phyloP scores from a whole-genome alignment of 2,888 invertebrate genomes.

The Cynaeus angustus region DNA sequence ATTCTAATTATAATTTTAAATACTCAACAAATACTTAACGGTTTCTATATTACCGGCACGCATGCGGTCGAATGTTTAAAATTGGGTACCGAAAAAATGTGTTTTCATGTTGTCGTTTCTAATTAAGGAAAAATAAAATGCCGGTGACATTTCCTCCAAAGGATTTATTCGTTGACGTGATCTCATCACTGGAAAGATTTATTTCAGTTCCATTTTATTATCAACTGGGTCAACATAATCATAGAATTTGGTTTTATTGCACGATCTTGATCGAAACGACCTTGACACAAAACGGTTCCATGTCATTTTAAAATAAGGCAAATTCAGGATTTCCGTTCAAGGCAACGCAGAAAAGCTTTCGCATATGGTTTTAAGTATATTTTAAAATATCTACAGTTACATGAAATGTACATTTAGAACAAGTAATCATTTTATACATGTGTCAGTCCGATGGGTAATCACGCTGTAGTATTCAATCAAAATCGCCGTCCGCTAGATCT shows the following conservation, averaged over 20 bases:
- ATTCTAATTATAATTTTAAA: too few relatives aligned
- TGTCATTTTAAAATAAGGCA: conserved; percentile 8
- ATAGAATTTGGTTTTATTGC: conserved; percentile 30
- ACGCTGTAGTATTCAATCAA: conserved; percentile 47
- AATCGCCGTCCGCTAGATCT: conserved; percentile 29
- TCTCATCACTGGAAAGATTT: conserved; percentile 32
- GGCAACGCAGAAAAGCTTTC: conserved; percentile 21
- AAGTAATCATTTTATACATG: conserved; percentile 58
- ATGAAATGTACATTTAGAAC: conserved; percentile 66
- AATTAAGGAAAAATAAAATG: not conserved
- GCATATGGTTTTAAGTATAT: conserved; percentile 52
- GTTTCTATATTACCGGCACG: too few relatives aligned
- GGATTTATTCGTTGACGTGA: conserved; percentile 17
- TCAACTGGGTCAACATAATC: conserved; percentile 37
- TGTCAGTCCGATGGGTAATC: conserved; percentile 59
- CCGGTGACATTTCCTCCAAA: conserved; percentile 1
- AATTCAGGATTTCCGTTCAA: conserved; percentile 15
- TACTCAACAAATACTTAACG: too few relatives aligned
- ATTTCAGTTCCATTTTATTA: conserved; percentile 17
- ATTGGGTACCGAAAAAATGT: too few relatives aligned
- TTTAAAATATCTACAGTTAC: conserved; percentile 64
- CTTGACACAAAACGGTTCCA: conserved; percentile 30
- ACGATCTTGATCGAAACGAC: conserved; percentile 22
- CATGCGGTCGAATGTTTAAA: too few relatives aligned
- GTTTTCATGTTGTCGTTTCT: too few relatives aligned